Conservation (phyloP, 2,797 vertebrate species). For the Fundulus diaphanus region DNA sequence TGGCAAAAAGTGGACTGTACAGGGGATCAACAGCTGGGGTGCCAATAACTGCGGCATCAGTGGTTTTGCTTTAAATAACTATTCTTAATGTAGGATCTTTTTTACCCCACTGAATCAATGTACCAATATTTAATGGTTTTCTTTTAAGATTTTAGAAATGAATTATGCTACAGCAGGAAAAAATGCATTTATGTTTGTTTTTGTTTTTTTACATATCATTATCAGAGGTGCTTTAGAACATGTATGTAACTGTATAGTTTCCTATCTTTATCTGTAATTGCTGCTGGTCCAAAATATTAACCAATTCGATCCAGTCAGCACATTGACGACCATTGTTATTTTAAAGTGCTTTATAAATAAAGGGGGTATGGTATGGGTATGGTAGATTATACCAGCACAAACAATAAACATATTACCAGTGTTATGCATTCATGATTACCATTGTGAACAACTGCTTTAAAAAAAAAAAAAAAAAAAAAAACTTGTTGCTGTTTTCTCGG, state of each 20-base stretch:
- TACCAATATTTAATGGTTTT: not conserved
- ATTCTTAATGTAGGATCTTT: not conserved
- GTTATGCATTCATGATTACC: not conserved
- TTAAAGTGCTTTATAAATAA: too few species aligned
- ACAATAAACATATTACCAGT: not conserved
- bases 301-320: too few species aligned
- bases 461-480: too few species aligned
- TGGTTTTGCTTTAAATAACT: not conserved
- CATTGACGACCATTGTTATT: too few species aligned
- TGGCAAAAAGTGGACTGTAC: not conserved
- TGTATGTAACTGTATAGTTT: not conserved
- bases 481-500: not conserved
- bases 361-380: too few species aligned
- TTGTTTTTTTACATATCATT: too few species aligned
- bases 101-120: not conserved
- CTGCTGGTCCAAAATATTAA: not conserved
- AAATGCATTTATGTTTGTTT: too few species aligned
- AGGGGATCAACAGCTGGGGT: not conserved
- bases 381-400: not conserved
- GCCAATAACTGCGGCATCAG: not conserved
- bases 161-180: not conserved
- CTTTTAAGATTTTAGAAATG: not conserved
- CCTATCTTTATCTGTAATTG: not conserved
- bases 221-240: not conserved
- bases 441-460: not conserved